Evolutionary conservation across 2,113 vertebrate genomes (phyloP), one percentile per base, ranked within the genome.

Genomic region (Menidia beryllina): DNA sequence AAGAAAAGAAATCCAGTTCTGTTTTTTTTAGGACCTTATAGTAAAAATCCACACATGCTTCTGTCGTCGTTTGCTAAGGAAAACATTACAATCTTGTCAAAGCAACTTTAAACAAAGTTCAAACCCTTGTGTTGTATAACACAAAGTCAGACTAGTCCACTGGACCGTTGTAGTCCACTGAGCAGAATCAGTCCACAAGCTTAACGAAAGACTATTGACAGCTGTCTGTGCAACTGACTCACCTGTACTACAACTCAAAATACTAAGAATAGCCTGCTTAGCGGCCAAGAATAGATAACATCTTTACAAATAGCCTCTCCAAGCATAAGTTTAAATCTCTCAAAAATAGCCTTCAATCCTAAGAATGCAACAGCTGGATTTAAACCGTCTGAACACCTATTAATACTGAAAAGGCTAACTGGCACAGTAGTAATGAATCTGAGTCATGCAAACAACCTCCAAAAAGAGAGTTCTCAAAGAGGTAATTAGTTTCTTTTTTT

Each of bases 271-370:
- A 91, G 56, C 69, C 51, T 11, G 23, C 57, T 88, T 88, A 91
- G 41, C 34, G 21, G 60, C 84, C 83, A 75, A 73, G 64, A 87
- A 91, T 88, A 91, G 82, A 79, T 62, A 77, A 36, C 7, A 74
- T 48, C 30, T 81, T 82, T 7, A 81, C 7, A 79, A 85, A 89
- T 81, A 89, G 73, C 56, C 48, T 30, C 60, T 47, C 20, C 15
- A 63, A 79, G 45, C 56, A 34, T 14, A 43, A 61, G 34, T 75
- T 66, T 91, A 89, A 91, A 67, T 72, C 77, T 61, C 38, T 68
- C 54, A 75, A 69, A 48, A 64, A 67, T 57, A 78, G 34, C 48
- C 13, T 39, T 70, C 43, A 55, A 10, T 34, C 45, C 41, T 11
- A 25, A 62, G 14, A 50, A 55, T 53, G 45, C 70, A 50, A 54